Evolutionary conservation across 2,888 invertebrate species (phyloP), one percentile per base, ranked within the genome.

Genomic region (Adineta ricciae): DNA sequence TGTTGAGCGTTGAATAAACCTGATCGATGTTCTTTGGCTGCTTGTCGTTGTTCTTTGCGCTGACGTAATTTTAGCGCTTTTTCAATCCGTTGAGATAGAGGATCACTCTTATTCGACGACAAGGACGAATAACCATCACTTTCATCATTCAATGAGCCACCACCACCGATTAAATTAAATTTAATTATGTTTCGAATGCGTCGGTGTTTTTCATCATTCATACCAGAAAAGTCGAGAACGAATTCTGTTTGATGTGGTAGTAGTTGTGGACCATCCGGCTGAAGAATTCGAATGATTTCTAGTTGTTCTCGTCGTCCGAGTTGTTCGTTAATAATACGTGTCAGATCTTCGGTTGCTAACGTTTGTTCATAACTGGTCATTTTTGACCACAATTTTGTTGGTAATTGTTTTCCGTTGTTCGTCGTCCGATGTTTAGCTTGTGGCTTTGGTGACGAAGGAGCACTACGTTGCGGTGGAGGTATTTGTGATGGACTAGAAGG

Each of bases 211-310:
- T 85, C 85, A 56, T 85, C 85, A 78, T 85, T 83, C 49, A 85
- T 83, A 46, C 52, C 32, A 73, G 83, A 73, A 38, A 85, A 83
- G 78, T 85, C 83, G 56, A 54, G 52, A 46, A 54, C 46, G 46
- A 85, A 83, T 83, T 85, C 73, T 8, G 83, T 85, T 41, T 83
- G 83, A 38, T 83, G 83, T 32, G 72, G 72, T 50, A 83, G 46
- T n/a, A 85, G 24, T 52, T 83, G 83, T 32, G 73, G 41, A 24
- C 49, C 89, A 24, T 87, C 64, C 9, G 89, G 89, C 86, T 89
- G 88, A 82, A 90, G 88, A 52, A 90, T 89, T 84, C 88, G 87
- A 46, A 90, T 89, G 14, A 89, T 88, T 86, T 90, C 89, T 85
- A 89, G 86, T 86, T 90, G 89, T 86, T 90, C 89, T 83, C 89